Conservation (phyloP, 2,797 vertebrate genomes). For the Spea hammondii region DNA sequence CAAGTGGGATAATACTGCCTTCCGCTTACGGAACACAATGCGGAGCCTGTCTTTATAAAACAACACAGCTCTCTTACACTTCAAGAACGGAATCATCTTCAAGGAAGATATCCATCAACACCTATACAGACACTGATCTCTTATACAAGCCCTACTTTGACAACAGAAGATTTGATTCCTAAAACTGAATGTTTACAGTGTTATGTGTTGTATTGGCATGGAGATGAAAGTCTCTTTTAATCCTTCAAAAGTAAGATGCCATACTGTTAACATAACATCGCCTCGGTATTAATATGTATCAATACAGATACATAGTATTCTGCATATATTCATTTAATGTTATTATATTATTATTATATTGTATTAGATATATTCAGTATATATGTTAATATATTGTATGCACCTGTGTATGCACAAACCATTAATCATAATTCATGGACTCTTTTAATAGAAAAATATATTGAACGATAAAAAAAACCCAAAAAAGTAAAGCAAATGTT, state of each 20-base stretch:
- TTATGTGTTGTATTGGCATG: constrained; percentile 22
- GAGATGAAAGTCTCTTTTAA: constrained; percentile 43
- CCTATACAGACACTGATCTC: constrained; percentile 4
- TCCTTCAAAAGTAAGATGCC: constrained; percentile 4
- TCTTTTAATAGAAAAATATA: not conserved
- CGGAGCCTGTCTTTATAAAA: constrained; percentile 49
- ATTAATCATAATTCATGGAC: not conserved
- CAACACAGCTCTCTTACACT: constrained; percentile 45
- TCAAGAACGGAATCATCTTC: constrained; percentile 52
- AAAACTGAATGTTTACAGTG: constrained; percentile 26
- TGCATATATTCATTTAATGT: not conserved
- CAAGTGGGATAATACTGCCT: constrained; percentile 13
- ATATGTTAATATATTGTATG: not conserved
- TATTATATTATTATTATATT: not conserved
- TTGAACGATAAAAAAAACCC: not conserved
- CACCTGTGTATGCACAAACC: not conserved
- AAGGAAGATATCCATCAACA: constrained; percentile 52
- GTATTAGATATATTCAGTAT: not conserved
- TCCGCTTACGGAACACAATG: constrained; percentile 15
- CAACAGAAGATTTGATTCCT: constrained; percentile 23
- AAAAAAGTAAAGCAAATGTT: not conserved
- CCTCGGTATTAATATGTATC: not conserved
- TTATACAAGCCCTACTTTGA: constrained; percentile 21
- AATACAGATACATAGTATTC: not conserved
- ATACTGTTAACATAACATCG: constrained; percentile 11